Evolutionary conservation across 2,888 invertebrate species (phyloP).

Genomic region (Agrilus biguttatus): DNA sequence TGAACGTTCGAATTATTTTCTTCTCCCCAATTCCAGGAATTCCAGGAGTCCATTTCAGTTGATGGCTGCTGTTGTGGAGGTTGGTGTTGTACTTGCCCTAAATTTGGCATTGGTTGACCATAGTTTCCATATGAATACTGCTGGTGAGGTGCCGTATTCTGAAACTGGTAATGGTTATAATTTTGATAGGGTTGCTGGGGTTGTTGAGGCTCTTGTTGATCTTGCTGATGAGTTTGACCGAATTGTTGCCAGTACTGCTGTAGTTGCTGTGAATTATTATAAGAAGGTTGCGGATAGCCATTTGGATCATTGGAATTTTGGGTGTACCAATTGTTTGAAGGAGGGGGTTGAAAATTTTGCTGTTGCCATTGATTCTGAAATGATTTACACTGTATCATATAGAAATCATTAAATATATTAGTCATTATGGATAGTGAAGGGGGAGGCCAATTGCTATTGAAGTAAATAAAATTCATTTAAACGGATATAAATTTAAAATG

Average conservation of each 20-base stretch:
- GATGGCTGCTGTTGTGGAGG: slow-evolving; percentile 18
- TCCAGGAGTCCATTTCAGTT: slow-evolving; percentile 31
- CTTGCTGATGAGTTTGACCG: slow-evolving; percentile 12
- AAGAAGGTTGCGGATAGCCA: slow-evolving; percentile 12
- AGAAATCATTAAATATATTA: too few species aligned
- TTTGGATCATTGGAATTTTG: slow-evolving; percentile 11
- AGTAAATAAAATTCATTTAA: too few species aligned
- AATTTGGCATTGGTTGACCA: slow-evolving; percentile 5
- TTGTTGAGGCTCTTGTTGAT: slow-evolving; percentile 19
- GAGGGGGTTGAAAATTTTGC: slow-evolving; percentile 30
- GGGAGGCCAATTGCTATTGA: too few species aligned
- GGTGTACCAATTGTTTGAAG: slow-evolving; percentile 29
- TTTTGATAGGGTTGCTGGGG: slow-evolving; percentile 16
- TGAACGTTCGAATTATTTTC: slow-evolving; percentile 28
- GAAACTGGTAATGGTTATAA: slow-evolving; percentile 26
- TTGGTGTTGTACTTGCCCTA: slow-evolving; percentile 10
- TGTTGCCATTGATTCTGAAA: slow-evolving; percentile 27
- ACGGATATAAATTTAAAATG: too few species aligned
- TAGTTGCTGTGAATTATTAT: slow-evolving; percentile 13
- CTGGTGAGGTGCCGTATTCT: slow-evolving; percentile 7
- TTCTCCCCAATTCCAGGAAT: slow-evolving; percentile 46
- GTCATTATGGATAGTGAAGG: too few species aligned
- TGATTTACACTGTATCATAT: too few species aligned
- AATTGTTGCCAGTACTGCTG: slow-evolving; percentile 19
- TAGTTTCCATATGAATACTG: slow-evolving; percentile 13